Evolutionary conservation across 2,888 invertebrate species (phyloP).

Genomic region (Stenurella melanura): DNA sequence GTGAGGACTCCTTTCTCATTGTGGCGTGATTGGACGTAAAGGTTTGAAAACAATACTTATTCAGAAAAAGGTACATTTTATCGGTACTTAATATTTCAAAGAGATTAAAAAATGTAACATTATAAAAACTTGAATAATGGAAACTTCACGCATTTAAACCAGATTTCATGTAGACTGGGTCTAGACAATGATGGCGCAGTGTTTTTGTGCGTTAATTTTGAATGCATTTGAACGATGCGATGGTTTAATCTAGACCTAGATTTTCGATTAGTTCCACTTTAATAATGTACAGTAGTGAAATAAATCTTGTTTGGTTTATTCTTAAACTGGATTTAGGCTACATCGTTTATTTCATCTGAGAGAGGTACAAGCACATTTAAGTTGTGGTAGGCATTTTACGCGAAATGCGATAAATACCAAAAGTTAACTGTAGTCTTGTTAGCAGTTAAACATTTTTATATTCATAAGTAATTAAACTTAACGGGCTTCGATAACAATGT

Average conservation of each 20-base stretch:
- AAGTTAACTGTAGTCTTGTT: constrained; percentile 14
- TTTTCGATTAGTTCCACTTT: not conserved
- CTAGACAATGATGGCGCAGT: not conserved
- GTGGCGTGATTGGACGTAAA: no score
- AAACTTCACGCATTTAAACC: constrained; percentile 1
- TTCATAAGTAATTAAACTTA: constrained; percentile 8
- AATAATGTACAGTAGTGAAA: not conserved
- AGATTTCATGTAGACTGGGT: not conserved
- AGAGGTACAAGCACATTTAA: constrained; percentile 14
- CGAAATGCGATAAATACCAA: constrained; percentile 2
- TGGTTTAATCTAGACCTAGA: not conserved
- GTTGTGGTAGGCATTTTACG: constrained; percentile 20
- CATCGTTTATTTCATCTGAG: not conserved
- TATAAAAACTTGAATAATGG: not conserved
- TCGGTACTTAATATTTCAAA: not conserved
- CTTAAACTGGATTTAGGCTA: constrained; percentile 1
- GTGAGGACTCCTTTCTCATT: no score
- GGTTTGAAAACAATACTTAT: no score
- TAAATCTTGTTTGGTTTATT: not conserved
- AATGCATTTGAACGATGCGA: not conserved
- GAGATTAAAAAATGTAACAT: not conserved
- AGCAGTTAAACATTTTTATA: constrained; percentile 20
- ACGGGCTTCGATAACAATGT: not conserved
- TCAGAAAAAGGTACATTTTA: not conserved
- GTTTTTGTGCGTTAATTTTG: not conserved